Conservation (phyloP, 2,797 vertebrate genomes). For the Meriones psammophilus region DNA sequence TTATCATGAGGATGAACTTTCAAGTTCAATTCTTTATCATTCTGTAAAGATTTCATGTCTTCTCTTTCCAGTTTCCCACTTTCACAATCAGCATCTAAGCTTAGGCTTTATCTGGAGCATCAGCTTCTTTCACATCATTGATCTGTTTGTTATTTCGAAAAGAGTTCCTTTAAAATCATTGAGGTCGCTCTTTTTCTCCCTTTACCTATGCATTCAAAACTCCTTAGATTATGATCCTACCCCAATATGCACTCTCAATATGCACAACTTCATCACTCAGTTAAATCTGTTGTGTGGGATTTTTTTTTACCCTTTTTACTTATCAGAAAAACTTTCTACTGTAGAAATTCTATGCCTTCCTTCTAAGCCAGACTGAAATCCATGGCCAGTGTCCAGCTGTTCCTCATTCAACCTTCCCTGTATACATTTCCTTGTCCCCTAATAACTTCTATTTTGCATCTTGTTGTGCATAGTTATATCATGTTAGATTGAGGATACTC, state of each 20-base stretch:
- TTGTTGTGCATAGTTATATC: not conserved
- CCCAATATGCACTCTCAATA: not conserved
- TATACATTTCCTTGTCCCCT: not conserved
- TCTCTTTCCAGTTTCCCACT: not conserved
- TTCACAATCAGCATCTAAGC: not conserved
- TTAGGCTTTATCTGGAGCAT: not conserved
- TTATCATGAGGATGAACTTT: not conserved
- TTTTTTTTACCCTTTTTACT: not conserved
- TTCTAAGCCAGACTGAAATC: not conserved
- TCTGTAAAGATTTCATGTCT: not conserved
- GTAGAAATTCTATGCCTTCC: not conserved
- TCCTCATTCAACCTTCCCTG: not conserved
- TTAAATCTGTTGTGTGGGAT: not conserved
- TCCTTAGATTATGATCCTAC: not conserved
- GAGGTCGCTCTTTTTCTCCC: not conserved
- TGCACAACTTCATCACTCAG: not conserved
- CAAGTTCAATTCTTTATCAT: not conserved
- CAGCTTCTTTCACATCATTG: not conserved
- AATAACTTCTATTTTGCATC: not conserved
- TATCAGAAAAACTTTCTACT: not conserved
- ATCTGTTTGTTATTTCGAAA: not conserved
- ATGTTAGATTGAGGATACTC: not conserved
- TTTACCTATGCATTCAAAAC: not conserved
- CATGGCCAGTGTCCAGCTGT: not conserved
- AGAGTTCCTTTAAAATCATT: not conserved